Base-by-base conservation (phyloP, 53 echinoderm and acorn worm species). In the Patiria pectinifera region DNA sequence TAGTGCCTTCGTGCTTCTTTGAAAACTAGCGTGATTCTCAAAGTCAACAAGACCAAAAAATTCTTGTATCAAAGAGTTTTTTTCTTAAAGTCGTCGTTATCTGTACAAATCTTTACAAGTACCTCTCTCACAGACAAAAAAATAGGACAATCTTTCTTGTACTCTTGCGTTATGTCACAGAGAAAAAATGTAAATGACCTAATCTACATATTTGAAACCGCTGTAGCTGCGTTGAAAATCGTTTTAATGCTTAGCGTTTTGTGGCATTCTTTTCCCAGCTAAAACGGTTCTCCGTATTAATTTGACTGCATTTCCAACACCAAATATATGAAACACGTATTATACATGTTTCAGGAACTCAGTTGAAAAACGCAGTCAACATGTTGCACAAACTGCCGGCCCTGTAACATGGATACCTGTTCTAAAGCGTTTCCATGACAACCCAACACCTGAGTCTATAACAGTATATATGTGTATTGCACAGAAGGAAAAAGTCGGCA, bases 81-180 rank as follows among this genome's bases (percentile, higher is more conserved):
- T 81, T 19, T 74, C 26, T 90, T 59, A 58, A 90, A 90, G 90
- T 80, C 62, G 63, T 89, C 35, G 35, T 80, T 63, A 81, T 80
- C 90, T 90, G 90, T 90, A 90, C 90, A 90, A 80, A 80, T 80
- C 44, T 90, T 90, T 90, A 90, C 90, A 90, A 90, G 90, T 90
- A 80, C 80, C 80, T 80, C 24, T 48, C 90, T 90, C 62, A 69
- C 80, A 80, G 90, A 53, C 53, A 53, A 53, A 90, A 90, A 90
- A 90, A 90, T 90, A 90, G 35, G 35, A 21, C 59, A 81, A 53
- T 90, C 80, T 90, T 90, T 81, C 90, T 23, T 90, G 69, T 62
- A 78, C 78, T 81, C 76, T 21, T 80, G 45, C 62, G 11, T 78
- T 79, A 14, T 62, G 18, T 11, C 43, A 13, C 35, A n/a, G 4